These are phyloP conservation scores for Phenganax marumi DNA, from an alignment of 92 coral and sea anemone species.

Conservation along the genomic window DNA sequence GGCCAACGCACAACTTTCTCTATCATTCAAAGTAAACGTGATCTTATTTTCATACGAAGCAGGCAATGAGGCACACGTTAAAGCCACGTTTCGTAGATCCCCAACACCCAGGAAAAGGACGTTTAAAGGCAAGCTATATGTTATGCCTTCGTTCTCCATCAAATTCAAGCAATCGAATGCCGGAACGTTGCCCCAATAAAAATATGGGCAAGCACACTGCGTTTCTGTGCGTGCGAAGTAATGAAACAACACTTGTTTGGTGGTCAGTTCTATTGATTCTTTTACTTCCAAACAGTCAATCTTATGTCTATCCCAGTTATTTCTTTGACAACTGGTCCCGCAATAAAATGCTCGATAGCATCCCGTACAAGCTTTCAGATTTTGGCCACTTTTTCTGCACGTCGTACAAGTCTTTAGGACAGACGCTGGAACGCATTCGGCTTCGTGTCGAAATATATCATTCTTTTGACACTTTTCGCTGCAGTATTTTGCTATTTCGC, in stretches of 20 bases:
- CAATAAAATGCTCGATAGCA: conserved; percentile 42
- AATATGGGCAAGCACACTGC: not conserved
- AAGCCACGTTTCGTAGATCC: conserved; percentile 64
- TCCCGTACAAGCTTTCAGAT: conserved; percentile 27
- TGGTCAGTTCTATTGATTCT: not conserved
- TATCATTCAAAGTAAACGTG: conserved; percentile 68
- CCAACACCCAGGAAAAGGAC: conserved; percentile 73
- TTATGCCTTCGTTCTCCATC: conserved; percentile 66
- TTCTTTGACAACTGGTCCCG: conserved; percentile 32
- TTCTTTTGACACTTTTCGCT: conserved; percentile 53
- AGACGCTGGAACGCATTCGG: conserved; percentile 48
- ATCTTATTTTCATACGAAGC: conserved; percentile 50
- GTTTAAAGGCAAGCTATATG: conserved; percentile 46
- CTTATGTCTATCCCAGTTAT: conserved; percentile 43
- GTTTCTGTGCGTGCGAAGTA: not conserved
- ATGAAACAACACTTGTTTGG: conserved; percentile 2
- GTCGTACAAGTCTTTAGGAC: conserved; percentile 37
- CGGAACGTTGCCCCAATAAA: not conserved
- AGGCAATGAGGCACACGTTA: conserved; percentile 61
- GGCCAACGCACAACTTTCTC: conserved; percentile 63
- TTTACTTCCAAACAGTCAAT: conserved; percentile 25
- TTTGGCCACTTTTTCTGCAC: conserved; percentile 36
- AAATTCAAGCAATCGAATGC: conserved; percentile 46
- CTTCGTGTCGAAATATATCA: conserved; percentile 57
- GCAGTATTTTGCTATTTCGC: conserved; percentile 57